Conservation (phyloP, 64 coral and sea anemone species). For the Dendrophyllia cribrosa region DNA sequence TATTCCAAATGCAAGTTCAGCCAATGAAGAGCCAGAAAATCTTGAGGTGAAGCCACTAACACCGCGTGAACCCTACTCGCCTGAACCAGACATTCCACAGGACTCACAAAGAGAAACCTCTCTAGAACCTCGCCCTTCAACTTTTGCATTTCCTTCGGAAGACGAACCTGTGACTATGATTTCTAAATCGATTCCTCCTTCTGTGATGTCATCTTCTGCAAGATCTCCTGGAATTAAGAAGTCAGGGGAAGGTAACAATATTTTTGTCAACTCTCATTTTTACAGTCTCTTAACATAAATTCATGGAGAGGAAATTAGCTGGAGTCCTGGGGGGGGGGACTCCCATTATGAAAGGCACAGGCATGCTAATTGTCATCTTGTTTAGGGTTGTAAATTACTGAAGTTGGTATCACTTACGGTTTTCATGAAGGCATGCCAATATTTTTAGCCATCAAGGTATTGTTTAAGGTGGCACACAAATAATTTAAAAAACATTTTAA, state of each 20-base stretch:
- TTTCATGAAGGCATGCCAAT: too few species aligned
- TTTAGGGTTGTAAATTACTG: too few species aligned
- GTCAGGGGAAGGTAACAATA: neutral
- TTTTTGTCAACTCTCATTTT: neutral
- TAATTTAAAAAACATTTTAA: too few species aligned
- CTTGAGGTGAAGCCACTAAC: slow-evolving; percentile 79
- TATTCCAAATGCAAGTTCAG: slow-evolving; percentile 63
- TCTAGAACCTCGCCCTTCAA: slow-evolving; percentile 59
- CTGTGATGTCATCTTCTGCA: neutral
- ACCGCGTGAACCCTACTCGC: neutral
- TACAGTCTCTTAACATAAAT: neutral
- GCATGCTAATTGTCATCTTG: too few species aligned
- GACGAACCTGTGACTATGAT: slow-evolving; percentile 97
- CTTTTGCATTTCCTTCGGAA: slow-evolving; percentile 84
- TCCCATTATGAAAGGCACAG: too few species aligned
- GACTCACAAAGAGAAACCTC: neutral
- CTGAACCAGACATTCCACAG: neutral
- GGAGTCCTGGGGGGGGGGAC: too few species aligned
- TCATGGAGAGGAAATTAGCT: too few species aligned
- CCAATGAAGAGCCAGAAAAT: slow-evolving; percentile 74
- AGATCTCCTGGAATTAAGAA: neutral
- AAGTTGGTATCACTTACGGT: too few species aligned
- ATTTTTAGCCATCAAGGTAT: too few species aligned
- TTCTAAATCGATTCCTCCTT: slow-evolving; percentile 91
- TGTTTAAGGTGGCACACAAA: too few species aligned